These are phyloP conservation scores for Phasianus colchicus DNA, from an alignment of 2,113 vertebrate genomes.

Conservation along the genomic window DNA sequence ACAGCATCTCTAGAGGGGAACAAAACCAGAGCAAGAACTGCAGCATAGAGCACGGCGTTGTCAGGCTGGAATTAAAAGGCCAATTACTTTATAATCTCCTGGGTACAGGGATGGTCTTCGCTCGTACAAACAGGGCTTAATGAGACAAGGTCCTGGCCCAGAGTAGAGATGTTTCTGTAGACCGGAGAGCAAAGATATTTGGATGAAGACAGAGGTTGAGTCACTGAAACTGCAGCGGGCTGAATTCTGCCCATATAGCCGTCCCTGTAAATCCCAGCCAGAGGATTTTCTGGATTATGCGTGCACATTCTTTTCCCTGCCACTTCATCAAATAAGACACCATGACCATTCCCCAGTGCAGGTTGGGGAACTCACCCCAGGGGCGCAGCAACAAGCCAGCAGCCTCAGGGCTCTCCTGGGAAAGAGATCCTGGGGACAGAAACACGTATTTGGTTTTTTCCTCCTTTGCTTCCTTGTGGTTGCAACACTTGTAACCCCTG, in stretches of 20 bases:
- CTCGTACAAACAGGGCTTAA: neutral
- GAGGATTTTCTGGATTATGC: slow-evolving; percentile 15
- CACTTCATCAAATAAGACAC: neutral
- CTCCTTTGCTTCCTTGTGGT: neutral
- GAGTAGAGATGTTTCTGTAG: neutral
- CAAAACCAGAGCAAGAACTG: rapidly evolving
- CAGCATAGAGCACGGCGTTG: rapidly evolving
- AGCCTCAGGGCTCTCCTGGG: neutral
- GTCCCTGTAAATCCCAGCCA: neutral
- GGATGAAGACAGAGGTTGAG: neutral
- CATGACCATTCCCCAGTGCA: rapidly evolving
- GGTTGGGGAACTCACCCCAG: neutral
- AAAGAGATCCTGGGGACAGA: no score
- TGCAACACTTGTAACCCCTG: rapidly evolving
- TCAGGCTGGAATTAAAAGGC: slow-evolving; percentile 25
- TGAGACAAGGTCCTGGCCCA: neutral
- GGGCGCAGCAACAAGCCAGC: rapidly evolving
- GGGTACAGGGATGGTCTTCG: neutral
- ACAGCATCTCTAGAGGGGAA: neutral
- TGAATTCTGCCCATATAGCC: slow-evolving; percentile 8
- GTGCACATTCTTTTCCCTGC: slow-evolving; percentile 22
- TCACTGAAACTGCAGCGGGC: neutral
- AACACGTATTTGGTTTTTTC: rapidly evolving
- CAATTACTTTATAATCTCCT: neutral
- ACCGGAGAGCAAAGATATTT: slow-evolving; percentile 15